Evolutionary conservation across 2,113 vertebrate genomes (phyloP).

Genomic region (Paramisgurnus dabryanus): DNA sequence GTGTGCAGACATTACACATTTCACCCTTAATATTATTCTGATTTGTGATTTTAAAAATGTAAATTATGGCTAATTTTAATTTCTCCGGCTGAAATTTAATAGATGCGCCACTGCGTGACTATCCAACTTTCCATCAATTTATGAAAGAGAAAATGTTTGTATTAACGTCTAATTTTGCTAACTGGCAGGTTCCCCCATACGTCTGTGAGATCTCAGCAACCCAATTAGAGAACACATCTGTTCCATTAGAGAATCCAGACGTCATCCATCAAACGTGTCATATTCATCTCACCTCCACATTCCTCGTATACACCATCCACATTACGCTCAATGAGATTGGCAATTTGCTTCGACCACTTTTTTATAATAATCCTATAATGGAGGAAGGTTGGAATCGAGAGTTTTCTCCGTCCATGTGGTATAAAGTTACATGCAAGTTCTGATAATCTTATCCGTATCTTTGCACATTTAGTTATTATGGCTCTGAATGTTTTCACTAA

Average conservation of each 20-base stretch:
- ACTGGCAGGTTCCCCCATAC: constrained; percentile 57
- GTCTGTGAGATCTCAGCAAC: constrained; percentile 65
- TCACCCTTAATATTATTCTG: too few relatives aligned
- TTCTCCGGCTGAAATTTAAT: background rate
- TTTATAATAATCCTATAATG: background rate
- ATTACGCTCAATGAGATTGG: constrained; percentile 19
- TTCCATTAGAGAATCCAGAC: constrained; percentile 67
- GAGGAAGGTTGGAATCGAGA: background rate
- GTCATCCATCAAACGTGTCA: constrained; percentile 71
- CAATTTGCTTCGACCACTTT: background rate
- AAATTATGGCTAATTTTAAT: background rate
- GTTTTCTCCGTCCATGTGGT: background rate
- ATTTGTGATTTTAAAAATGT: too few relatives aligned
- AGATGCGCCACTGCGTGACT: constrained; percentile 47
- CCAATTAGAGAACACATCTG: constrained; percentile 75
- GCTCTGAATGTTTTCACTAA: too few relatives aligned
- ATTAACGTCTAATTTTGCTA: constrained; percentile 56
- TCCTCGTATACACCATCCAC: background rate
- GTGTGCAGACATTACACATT: too few relatives aligned
- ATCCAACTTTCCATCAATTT: constrained; percentile 52
- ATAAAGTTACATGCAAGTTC: background rate
- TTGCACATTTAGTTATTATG: too few relatives aligned
- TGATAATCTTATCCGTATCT: background rate
- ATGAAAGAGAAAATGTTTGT: constrained; percentile 60
- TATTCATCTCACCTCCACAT: constrained; percentile 47